Evolutionary conservation across 2,113 vertebrate genomes (phyloP), one percentile per base, ranked within the genome.

Genomic region (Psammodynastes pulverulentus): DNA sequence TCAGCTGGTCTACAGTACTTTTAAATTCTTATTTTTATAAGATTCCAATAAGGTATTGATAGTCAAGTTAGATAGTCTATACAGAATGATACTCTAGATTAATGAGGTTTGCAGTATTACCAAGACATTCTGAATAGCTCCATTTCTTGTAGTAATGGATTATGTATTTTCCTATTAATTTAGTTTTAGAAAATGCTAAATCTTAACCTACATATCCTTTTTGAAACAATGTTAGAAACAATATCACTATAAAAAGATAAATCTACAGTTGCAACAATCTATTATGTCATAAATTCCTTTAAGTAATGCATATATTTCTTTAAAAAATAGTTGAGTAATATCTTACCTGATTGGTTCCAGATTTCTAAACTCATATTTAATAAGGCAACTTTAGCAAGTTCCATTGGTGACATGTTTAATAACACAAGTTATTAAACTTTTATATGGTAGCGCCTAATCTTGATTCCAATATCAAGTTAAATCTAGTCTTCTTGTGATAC

Each of bases 191-290:
- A 95, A 96, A 94, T 88, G 89, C 84, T 96, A 96, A 95, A 93
- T 94, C 54, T 94, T 94, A 92, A 19, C 93, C 95, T 96, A 94
- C 94, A 95, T 95, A 95, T 95, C 93, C 93, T 93, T 62, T 94
- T 96, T n/a, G 95, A n/a, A n/a, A n/a, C n/a, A n/a, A n/a, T n/a
- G 94, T 96, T 95, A 95, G 95, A 92, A 93, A 53, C 8, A 87
- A 72, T 52, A 88, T 94, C 72, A 92, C 90, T 93, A 92, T 53
- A 93, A 72, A 0, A 52, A 87, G 45, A 29, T 24, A 92, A 93
- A 51, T 56, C 53, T 92, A 93, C 92, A 94, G 95, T 93, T 84
- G 79, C 21, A 19, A 84, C 91, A 84, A 86, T 95, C 86, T 93
- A 84, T 49, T 23, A 3, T 89, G 29, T 93, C 87, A 58, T 95